A percentile compares a stretch with the other conserved stretches of the same genome.
Evolutionary conservation across 2,113 vertebrate species (phyloP).

Genomic region (Nannospalax galili): DNA sequence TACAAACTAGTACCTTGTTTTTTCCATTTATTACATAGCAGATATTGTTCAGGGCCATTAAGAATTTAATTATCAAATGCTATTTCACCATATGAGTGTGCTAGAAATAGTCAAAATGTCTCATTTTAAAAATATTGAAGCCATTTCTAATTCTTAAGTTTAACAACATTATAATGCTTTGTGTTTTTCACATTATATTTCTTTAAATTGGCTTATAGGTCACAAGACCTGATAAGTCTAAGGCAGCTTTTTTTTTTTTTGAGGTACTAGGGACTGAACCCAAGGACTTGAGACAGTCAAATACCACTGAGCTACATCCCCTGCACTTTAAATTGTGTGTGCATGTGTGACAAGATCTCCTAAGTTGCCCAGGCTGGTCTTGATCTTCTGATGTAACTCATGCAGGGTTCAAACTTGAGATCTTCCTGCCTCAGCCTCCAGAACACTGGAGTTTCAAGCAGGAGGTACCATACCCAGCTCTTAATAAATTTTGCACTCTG

Average conservation of each 20-base stretch:
- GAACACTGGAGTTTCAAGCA: neutral
- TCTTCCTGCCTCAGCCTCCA: neutral
- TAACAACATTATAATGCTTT: neutral
- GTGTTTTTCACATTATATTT: constrained; percentile 37
- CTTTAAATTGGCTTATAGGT: constrained; percentile 4
- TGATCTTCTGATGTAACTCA: neutral
- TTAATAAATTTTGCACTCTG: neutral
- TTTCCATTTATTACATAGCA: constrained; percentile 23
- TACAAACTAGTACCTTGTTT: neutral
- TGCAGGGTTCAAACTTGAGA: neutral
- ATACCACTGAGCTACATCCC: neutral
- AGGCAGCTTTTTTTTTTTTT: neutral
- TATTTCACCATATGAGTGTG: neutral
- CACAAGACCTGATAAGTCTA: constrained; percentile 37
- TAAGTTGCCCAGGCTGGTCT: neutral
- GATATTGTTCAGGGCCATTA: neutral
- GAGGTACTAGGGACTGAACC: neutral
- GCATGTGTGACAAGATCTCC: neutral
- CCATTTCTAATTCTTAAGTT: neutral
- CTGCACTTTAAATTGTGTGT: neutral
- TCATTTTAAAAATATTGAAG: neutral
- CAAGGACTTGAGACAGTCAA: neutral
- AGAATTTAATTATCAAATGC: constrained; percentile 38
- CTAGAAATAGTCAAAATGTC: constrained; percentile 23
- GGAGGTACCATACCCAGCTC: neutral